phyloP scores from a whole-genome alignment of 2,888 invertebrate species.

The Drosophila buzzatii region DNA sequence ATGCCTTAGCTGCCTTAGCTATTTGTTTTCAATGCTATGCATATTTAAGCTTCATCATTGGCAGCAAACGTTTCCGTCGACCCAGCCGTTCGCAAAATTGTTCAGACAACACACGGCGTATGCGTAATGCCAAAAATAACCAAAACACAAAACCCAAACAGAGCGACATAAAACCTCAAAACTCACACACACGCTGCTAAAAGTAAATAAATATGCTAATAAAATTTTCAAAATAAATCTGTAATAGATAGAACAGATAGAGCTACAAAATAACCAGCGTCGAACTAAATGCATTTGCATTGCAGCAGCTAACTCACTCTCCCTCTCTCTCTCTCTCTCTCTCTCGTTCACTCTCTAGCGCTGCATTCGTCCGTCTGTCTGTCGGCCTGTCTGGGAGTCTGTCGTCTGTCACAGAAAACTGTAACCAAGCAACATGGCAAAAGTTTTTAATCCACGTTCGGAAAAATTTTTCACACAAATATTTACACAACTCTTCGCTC shows the following conservation, averaged over 20 bases:
- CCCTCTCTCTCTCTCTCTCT: neutral
- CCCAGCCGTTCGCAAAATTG: constrained; percentile 39
- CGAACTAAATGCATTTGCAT: constrained; percentile 61
- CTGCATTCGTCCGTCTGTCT: constrained; percentile 3
- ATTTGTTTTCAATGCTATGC: constrained; percentile 49
- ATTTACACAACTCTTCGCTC: constrained; percentile 82
- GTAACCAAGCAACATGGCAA: constrained; percentile 73
- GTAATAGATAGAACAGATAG: constrained; percentile 76
- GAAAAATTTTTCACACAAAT: constrained; percentile 81
- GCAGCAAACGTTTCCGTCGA: constrained; percentile 23
- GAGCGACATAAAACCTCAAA: constrained; percentile 50
- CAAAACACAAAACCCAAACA: constrained; percentile 62
- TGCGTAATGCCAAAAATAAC: constrained; percentile 74
- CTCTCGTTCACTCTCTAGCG: neutral
- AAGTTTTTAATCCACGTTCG: constrained; percentile 80
- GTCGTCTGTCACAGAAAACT: constrained; percentile 48
- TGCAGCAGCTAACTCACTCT: neutral
- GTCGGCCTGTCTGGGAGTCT: neutral
- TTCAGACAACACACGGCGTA: constrained; percentile 55
- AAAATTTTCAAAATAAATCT: constrained; percentile 80
- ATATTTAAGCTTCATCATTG: constrained; percentile 54
- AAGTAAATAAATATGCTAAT: constrained; percentile 79
- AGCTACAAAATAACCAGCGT: constrained; percentile 69
- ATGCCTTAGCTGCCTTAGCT: constrained; percentile 3
- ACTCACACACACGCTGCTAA: constrained; percentile 33